Base-by-base conservation (phyloP, 2,113 vertebrate genomes). In the Haliaeetus leucogaster region DNA sequence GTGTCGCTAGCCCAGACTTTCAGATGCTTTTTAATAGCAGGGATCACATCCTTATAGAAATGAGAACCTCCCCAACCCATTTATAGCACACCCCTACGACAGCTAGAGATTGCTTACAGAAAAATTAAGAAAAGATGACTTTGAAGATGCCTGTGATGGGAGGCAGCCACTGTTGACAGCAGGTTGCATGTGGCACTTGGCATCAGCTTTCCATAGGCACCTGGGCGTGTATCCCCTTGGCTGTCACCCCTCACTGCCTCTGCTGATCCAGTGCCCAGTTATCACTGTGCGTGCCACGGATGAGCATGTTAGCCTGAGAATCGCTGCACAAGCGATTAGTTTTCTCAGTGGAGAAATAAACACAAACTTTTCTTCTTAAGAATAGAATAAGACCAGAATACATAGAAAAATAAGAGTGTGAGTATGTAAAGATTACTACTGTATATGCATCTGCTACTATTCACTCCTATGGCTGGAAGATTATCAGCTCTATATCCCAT, bases 241-340 rank as follows among this genome's bases (percentile, higher is more conserved):
- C 77, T 92, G 8, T 27, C 43, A 42, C 14, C 34, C 34, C 59
- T 38, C 56, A 17, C 1, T 40, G 58, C 48, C 52, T 32, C 38
- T 1, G 17, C 65, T 62, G 63, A 66, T 61, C 21, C 4, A 2
- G 40, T 56, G 77, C 86, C 53, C 80, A 36, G 29, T 43, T 36
- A 5, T 26, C 16, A 2, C 72, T 42, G 36, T 25, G 13, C 4
- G 0, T n/a, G 38, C 83, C 30, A 10, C 0, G 5, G 34, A 29
- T 38, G 19, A 80, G 16, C 17, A 6, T 14, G n/a, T 23, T 47
- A 40, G 68, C 42, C 40, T 27, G 16, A 32, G 72, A 68, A 52
- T 3, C 36, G 42, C 68, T 68, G 47, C 38, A 67, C 11, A 20
- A 77, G 36, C 0, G 4, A 55, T 55, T 58, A 15, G 27, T 84